Base-by-base conservation (phyloP, 2,888 invertebrate species). In the Lasioglossum lativentre region DNA sequence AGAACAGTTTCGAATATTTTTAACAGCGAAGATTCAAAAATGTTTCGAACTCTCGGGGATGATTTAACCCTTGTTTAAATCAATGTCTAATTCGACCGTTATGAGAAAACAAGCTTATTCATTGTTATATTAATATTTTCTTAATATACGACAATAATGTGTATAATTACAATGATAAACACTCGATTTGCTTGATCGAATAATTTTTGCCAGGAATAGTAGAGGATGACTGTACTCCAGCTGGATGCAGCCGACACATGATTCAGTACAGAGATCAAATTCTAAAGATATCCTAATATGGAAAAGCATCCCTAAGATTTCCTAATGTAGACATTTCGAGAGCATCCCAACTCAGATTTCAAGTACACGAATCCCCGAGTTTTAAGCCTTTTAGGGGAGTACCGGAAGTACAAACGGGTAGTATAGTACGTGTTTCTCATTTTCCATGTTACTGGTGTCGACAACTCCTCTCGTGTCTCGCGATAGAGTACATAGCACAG, bases 391-490 rank as follows among this genome's bases (percentile, higher is more conserved):
- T 56, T n/a, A 56, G 56, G 12, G n/a, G 10, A n/a, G 12, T 56
- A n/a, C n/a, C n/a, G n/a, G 10, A n/a, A 56, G n/a, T 56, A 10
- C 56, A n/a, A n/a, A 56, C 56, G 56, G 56, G n/a, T 23, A 56
- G n/a, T n/a, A 56, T n/a, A 56, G 34, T 3, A 34, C n/a, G 56
- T n/a, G 30, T 40, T 38, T 38, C 16, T 23, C 1, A 34, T 66
- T 75, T 74, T 27, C 8, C n/a, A n/a, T 66, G 68, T 74, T 27
- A 8, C n/a, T 75, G 66, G 40, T 23, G 59, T 30, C 47, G 47
- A 47, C 23, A 4, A 47, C 23, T 23, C n/a, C 30, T 68, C 4
- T 12, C 10, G 10, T 27, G 27, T 27, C 16, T 10, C n/a, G 19
- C 30, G 30, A 40, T n/a, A 12, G 34, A 59, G 2, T 38, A 66